Evolutionary conservation across 2,888 invertebrate species (phyloP), one percentile per base, ranked within the genome.

Genomic region (Oligia latruncula): DNA sequence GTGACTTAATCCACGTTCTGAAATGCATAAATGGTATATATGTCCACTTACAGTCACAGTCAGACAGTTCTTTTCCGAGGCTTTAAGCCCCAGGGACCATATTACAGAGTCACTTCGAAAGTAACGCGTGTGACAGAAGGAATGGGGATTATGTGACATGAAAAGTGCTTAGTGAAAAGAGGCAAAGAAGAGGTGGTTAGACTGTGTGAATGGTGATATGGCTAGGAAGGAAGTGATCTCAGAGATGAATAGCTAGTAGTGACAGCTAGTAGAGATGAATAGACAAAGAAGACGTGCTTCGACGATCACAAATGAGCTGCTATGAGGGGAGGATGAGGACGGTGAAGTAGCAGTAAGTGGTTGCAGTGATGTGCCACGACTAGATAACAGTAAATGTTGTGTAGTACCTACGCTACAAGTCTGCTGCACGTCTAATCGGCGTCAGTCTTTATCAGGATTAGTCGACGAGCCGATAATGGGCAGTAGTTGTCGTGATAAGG

Each of bases 361-460:
- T n/a, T 9, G 13, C n/a, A 58, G 62, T 78, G 43, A 43, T 43
- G 40, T 43, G 9, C 2, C 20, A 1, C 15, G 43, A 55, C 55
- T 20, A 55, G 55, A 55, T 20, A 20, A 55, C 55, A 55, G 20
- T 55, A 20, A 55, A 20, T 20, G 20, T 55, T 55, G 49, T 49
- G 9, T 15, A 29, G 68, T 35, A 55, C 58, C 23, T 9, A 55
- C 13, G 17, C 20, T 58, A 73, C 35, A 62, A 64, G 68, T 58
- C 40, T 58, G 70, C 52, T n/a, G 46, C 29, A 52, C 58, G 52
- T 80, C 67, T 64, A 74, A 79, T 79, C 60, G 17, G 66, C 40
- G 23, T 58, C 65, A 58, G 17, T 20, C 35, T 65, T 84, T 84
- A 85, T 87, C 74, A 58, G 75, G 87, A 74, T 85, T 86, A 74